phyloP scores from a whole-genome alignment of 2,797 vertebrate genomes.

The Coluber constrictor region DNA sequence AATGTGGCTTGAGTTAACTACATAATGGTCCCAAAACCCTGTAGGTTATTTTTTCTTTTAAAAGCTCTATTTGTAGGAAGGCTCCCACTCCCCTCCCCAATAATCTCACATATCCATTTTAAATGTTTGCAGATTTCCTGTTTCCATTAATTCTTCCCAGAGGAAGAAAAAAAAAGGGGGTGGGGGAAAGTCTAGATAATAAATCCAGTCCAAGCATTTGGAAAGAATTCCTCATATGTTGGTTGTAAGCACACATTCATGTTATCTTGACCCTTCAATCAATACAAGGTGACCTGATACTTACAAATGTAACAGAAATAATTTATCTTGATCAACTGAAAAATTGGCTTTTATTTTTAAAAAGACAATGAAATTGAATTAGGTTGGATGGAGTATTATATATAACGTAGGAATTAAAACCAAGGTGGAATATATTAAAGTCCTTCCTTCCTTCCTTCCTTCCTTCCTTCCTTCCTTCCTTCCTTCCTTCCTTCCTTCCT shows the following conservation, averaged over 20 bases:
- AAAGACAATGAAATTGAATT: background rate
- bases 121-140: conserved; percentile 47
- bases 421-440: background rate
- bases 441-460: background rate
- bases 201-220: background rate
- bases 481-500: background rate
- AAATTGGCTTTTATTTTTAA: conserved; percentile 4
- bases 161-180: background rate
- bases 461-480: background rate
- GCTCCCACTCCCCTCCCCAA: background rate
- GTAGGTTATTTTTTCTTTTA: conserved; percentile 41
- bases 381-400: background rate
- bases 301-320: conserved; percentile 1
- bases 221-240: background rate
- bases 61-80: conserved; percentile 29
- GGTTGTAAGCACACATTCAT: background rate
- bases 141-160: conserved; percentile 27
- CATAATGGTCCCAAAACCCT: conserved; percentile 6
- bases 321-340: conserved; percentile 3
- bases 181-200: background rate
- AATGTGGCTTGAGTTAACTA: conserved; percentile 37
- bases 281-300: conserved; percentile 12
- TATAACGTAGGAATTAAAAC: background rate
- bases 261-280: conserved; percentile 13
- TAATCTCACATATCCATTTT: conserved; percentile 46